These are phyloP conservation scores for Carcina quercana DNA, from an alignment of 2,888 invertebrate genomes.

Conservation along the genomic window DNA sequence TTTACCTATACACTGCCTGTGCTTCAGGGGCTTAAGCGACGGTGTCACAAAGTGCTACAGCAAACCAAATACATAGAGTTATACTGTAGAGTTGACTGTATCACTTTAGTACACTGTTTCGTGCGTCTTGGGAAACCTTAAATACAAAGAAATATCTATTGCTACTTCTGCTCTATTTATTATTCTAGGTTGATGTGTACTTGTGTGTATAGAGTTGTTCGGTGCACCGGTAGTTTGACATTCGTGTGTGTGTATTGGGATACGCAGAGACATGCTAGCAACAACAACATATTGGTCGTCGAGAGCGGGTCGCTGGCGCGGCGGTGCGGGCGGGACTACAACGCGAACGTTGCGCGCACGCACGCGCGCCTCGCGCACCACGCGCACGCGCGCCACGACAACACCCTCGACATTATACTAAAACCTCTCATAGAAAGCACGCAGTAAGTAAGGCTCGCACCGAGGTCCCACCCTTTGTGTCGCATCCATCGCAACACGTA, in stretches of 20 bases:
- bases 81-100: constrained; percentile 3
- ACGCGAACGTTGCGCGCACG: constrained; percentile 62
- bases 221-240: constrained; percentile 60
- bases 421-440: constrained; percentile 75
- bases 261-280: constrained; percentile 75
- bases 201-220: constrained; percentile 25
- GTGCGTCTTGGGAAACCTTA: not conserved
- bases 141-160: not conserved
- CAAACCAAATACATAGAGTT: constrained; percentile 10
- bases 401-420: constrained; percentile 73
- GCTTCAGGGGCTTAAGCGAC: constrained; percentile 43
- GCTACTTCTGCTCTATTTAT: constrained; percentile 15
- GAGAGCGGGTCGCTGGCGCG: constrained; percentile 68
- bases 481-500: constrained; percentile 56
- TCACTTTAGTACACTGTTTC: constrained; percentile 35
- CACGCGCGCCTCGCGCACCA: constrained; percentile 50
- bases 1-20: constrained; percentile 27
- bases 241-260: constrained; percentile 60
- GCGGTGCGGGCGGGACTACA: constrained; percentile 57
- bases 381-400: constrained; percentile 63
- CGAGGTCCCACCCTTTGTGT: constrained; percentile 43
- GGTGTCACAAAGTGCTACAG: constrained; percentile 36
- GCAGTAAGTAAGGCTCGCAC: constrained; percentile 67
- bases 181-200: constrained; percentile 14
- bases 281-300: constrained; percentile 73